Conservation (phyloP, 2,888 invertebrate genomes). For the Hoplodrina blanda region DNA sequence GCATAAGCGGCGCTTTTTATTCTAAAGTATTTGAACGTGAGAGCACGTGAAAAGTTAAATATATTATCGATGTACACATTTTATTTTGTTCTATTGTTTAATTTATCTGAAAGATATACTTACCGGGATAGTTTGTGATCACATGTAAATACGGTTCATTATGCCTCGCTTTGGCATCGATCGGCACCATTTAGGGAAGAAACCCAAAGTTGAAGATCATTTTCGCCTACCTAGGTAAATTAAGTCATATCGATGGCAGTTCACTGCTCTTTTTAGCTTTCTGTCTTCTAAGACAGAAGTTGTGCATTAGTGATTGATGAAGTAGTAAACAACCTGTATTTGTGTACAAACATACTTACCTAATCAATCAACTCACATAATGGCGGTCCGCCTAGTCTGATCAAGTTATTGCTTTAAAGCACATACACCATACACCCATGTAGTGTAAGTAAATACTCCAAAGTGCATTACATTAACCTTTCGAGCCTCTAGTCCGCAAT, state of each 20-base stretch:
- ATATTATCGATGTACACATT: constrained; percentile 19
- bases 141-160: constrained; percentile 2
- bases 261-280: not conserved
- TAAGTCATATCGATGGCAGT: not conserved
- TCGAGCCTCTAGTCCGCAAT: not conserved
- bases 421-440: too few species aligned
- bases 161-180: not conserved
- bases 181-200: not conserved
- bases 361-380: not conserved
- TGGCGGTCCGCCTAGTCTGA: too few species aligned
- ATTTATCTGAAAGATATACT: constrained; percentile 8
- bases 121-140: not conserved
- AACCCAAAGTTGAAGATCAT: not conserved
- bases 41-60: constrained; percentile 15
- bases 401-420: too few species aligned
- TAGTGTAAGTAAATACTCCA: too few species aligned
- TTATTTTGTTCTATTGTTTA: constrained; percentile 26
- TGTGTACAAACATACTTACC: not conserved
- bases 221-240: not conserved
- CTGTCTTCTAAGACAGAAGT: not conserved
- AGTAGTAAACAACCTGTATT: not conserved
- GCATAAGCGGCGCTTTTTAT: constrained; percentile 4
- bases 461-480: not conserved
- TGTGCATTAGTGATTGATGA: not conserved
- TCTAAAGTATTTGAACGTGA: constrained; percentile 7